Evolutionary conservation across 2,113 vertebrate species (phyloP), one percentile per base, ranked within the genome.

Genomic region (Shinisaurus crocodilurus): DNA sequence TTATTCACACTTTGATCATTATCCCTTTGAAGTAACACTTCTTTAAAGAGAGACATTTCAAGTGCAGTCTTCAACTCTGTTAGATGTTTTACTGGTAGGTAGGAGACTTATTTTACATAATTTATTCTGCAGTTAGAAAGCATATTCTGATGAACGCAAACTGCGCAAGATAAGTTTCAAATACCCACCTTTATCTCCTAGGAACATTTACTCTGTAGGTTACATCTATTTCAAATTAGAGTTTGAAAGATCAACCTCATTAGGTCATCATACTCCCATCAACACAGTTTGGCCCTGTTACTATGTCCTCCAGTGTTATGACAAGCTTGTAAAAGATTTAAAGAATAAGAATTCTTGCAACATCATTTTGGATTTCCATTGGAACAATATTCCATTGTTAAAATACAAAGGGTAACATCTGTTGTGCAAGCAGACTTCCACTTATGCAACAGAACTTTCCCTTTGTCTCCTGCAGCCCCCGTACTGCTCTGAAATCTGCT

Each of bases 1-100:
- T 96, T 96, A 95, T 95, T 97, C 97, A 97, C 92, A 97, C 97
- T 98, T 98, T 99, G 97, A 98, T 98, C 98, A 98, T 95, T 91
- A 96, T 86, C 87, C 93, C 97, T 98, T 98, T 98, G 98, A 98
- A 98, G 97, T 96, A 98, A 98, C 60, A 93, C 96, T 98, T 95
- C 96, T 98, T 98, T 97, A 98, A 97, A 96, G 93, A 96, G 89
- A 96, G 97, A 97, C 94, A 97, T 95, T 92, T 96, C 91, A 97
- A 97, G 97, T 96, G 96, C 97, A 98, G 95, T 95, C 95, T 80
- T 96, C 96, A 97, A 97, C 96, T 98, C 93, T 92, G 90, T 97
- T 97, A 95, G 97, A 97, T 97, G 97, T 95, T 97, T 97, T 82
- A 90, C 94, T 97, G 90, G 89, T 95, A 95, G 90, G 90, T 93